Conservation (phyloP, 2,888 invertebrate species). For the Apamea crenata region DNA sequence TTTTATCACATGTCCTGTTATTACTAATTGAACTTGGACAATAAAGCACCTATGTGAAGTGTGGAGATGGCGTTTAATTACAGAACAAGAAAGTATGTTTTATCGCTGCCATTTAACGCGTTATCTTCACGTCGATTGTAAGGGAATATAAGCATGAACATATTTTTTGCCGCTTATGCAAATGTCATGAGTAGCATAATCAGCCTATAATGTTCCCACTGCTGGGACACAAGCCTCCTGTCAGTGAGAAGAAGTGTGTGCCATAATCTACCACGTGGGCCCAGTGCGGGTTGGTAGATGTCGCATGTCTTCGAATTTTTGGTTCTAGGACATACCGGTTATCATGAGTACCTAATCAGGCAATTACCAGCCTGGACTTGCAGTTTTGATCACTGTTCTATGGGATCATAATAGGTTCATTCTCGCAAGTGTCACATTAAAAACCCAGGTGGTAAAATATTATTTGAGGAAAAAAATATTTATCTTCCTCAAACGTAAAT, state of each 20-base stretch:
- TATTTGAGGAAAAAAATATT: background rate
- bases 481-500: slow-evolving; percentile 12
- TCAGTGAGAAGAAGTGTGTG: background rate
- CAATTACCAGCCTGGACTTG: background rate
- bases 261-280: background rate
- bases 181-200: background rate
- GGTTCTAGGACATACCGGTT: background rate
- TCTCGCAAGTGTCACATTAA: background rate
- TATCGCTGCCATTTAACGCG: slow-evolving; percentile 10
- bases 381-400: background rate
- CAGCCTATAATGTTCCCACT: background rate
- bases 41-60: background rate
- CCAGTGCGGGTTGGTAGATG: background rate
- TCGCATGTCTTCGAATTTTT: background rate
- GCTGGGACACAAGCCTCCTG: background rate
- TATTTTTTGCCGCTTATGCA: too few species aligned
- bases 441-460: background rate
- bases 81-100: slow-evolving; percentile 1
- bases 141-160: slow-evolving; percentile 20
- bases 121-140: slow-evolving; percentile 19
- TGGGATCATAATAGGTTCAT: background rate
- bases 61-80: slow-evolving; percentile 1
- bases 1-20: background rate
- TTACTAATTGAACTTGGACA: background rate
- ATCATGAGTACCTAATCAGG: too few species aligned